A percentile compares a stretch with the other conserved stretches of the same genome.
Conservation (phyloP, 2,113 vertebrate species). For the Etia nguti region DNA sequence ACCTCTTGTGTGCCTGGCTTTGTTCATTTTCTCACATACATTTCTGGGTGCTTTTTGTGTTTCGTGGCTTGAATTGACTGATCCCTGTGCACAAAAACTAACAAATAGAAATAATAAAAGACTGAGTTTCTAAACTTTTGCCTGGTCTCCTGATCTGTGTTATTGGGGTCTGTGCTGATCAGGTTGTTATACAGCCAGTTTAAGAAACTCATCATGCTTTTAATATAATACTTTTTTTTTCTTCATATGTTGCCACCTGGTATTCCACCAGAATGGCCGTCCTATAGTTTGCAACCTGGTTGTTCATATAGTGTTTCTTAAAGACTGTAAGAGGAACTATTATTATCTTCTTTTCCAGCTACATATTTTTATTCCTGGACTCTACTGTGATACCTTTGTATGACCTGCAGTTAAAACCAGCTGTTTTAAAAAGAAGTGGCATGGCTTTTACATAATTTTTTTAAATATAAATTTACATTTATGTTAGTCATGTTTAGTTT, state of each 20-base stretch:
- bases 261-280: background rate
- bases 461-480: background rate
- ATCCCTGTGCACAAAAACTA: background rate
- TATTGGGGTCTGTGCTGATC: background rate
- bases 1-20: background rate
- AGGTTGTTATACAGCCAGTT: background rate
- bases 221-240: background rate
- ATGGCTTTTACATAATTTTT: no score
- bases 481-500: background rate
- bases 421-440: background rate
- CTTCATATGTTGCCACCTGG: background rate
- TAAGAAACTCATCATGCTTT: background rate
- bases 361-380: background rate
- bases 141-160: background rate
- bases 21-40: background rate
- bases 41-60: accelerated
- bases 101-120: background rate
- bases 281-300: background rate
- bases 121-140: background rate
- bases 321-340: background rate
- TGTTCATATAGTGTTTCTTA: background rate
- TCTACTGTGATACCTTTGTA: accelerated
- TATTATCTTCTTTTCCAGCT: background rate
- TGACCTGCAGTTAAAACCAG: background rate
- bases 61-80: background rate